Conservation (phyloP, 2,113 vertebrate genomes). For the Oreochromis aureus region DNA sequence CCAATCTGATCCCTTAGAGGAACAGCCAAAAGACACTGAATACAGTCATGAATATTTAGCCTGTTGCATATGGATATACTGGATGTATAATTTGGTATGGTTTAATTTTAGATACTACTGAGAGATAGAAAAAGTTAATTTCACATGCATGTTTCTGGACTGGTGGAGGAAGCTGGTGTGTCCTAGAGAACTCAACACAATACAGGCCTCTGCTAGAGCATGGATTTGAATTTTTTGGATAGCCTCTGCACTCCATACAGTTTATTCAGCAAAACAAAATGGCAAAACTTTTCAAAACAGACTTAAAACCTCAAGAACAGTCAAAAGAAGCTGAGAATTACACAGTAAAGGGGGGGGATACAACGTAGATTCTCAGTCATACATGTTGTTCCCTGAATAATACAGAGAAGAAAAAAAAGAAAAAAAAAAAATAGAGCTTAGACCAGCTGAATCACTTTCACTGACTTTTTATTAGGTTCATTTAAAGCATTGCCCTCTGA, state of each 20-base stretch:
- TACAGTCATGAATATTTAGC: background rate
- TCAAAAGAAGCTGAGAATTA: constrained; percentile 27
- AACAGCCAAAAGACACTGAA: background rate
- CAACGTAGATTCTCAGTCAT: constrained; percentile 25
- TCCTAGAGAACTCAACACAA: background rate
- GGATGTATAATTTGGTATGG: background rate
- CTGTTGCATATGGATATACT: background rate
- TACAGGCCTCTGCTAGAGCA: background rate
- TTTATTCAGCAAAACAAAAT: background rate
- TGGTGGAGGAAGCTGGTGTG: background rate
- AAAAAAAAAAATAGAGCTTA: background rate
- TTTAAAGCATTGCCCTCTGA: constrained; percentile 42
- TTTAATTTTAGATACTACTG: background rate
- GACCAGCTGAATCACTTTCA: constrained; percentile 1
- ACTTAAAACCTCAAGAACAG: constrained; percentile 46
- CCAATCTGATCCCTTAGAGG: background rate
- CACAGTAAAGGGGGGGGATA: constrained; percentile 46
- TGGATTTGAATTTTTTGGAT: background rate
- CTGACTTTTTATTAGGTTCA: constrained; percentile 40
- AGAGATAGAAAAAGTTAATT: background rate
- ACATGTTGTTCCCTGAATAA: constrained; percentile 42
- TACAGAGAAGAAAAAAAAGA: background rate
- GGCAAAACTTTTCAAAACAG: constrained; percentile 46
- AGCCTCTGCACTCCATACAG: background rate
- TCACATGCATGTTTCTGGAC: background rate